Conservation (phyloP, 2,113 vertebrate species). For the Anolis carolinensis region DNA sequence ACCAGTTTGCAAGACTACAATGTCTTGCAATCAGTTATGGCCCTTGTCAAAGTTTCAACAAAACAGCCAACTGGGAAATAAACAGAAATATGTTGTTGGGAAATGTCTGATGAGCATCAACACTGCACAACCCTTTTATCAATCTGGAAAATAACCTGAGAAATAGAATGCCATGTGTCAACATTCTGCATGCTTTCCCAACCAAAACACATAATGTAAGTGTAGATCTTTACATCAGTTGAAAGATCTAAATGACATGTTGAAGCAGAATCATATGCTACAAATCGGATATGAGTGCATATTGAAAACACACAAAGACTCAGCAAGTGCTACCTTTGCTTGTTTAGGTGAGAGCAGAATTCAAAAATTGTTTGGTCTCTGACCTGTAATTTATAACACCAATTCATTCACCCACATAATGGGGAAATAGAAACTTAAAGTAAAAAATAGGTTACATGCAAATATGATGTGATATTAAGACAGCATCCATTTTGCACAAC, state of each 20-base stretch:
- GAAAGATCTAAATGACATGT: background rate
- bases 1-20: background rate
- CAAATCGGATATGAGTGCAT: background rate
- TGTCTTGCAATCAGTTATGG: background rate
- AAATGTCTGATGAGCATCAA: background rate
- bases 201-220: background rate
- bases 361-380: background rate
- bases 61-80: conserved; percentile 9
- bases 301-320: background rate
- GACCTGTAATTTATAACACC: background rate
- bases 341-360: background rate
- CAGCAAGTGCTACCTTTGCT: background rate
- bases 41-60: conserved; percentile 1
- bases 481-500: background rate
- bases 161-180: background rate
- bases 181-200: background rate
- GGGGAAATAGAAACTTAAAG: background rate
- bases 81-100: background rate
- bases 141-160: background rate
- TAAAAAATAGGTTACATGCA: background rate
- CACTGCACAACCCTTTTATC: background rate
- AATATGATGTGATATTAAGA: background rate
- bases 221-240: background rate
- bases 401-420: background rate
- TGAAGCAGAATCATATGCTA: background rate